Evolutionary conservation across 2,888 invertebrate species (phyloP), one percentile per base, ranked within the genome.

Genomic region (Ophion obscuratus): DNA sequence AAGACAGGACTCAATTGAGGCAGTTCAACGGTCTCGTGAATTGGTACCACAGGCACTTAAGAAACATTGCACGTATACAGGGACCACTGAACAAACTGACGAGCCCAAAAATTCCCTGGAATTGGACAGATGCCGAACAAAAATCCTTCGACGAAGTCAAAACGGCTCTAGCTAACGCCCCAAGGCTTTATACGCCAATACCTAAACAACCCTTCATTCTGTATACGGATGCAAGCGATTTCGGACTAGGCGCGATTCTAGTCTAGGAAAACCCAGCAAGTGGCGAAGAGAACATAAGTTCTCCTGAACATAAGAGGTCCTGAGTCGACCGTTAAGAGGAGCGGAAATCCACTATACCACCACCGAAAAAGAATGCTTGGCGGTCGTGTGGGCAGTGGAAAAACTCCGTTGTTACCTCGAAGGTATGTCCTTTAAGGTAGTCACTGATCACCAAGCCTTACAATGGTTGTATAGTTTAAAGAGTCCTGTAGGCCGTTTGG

Each of bases 171-270:
- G 27, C 20, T 9, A 24, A 24, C 24, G 24, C 24, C 24, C 24
- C 24, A 24, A 24, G 24, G 24, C 24, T 24, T 24, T 24, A 24
- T 24, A 64, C 24, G 24, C 24, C 24, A 24, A 24, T 24, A 24
- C 24, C 24, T 24, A 24, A 24, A 24, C 24, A 24, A 24, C 24
- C 24, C 24, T 24, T 24, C 24, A 24, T 24, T 24, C 1, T 24
- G 14, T 47, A 47, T 47, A 47, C 47, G 10, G 86, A 83, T 10
- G 86, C 86, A 24, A 77, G 74, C 62, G 85, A 87, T 14, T 82
- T 82, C n/a, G 86, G 83, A 4, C 57, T 87, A 20, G 85, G 88
- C 11, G 85, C 85, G 3, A 79, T 87, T 3, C 73, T 85, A 4
- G 81, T 76, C 10, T 83, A 87, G 40, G 24, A 47, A 14, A 76